Percentiles rank a stretch among this genome's conserved stretches.
phyloP scores from a whole-genome alignment of 1,140 invertebrate species.

The Pomacea maculata region DNA sequence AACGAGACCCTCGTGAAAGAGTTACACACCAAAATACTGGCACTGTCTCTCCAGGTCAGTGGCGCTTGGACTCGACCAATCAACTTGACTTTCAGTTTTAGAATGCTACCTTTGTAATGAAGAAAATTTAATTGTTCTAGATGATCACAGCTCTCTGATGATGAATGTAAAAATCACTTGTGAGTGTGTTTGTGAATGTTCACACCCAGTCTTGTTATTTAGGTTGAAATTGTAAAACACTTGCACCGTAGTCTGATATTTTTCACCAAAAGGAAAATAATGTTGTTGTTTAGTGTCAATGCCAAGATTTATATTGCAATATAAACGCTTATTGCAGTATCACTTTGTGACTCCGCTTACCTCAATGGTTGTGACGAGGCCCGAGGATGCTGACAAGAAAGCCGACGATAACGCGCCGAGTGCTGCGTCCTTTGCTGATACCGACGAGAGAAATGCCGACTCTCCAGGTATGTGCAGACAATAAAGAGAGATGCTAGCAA shows the following conservation, averaged over 20 bases:
- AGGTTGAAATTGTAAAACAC: neutral
- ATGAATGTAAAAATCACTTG: neutral
- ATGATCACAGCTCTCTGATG: neutral
- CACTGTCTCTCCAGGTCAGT: constrained; percentile 51
- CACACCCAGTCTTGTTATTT: neutral
- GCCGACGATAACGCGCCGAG: neutral
- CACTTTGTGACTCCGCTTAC: constrained; percentile 78
- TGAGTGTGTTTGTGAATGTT: neutral
- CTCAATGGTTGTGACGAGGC: constrained; percentile 77
- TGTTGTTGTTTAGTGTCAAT: neutral
- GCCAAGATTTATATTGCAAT: neutral
- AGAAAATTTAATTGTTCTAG: too few relatives aligned
- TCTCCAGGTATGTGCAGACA: too few relatives aligned
- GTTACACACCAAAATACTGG: constrained; percentile 32
- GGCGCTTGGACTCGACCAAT: too few relatives aligned
- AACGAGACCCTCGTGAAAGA: constrained; percentile 31
- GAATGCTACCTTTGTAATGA: neutral
- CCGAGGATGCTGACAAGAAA: constrained; percentile 54
- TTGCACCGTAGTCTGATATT: neutral
- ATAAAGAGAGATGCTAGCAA: too few relatives aligned
- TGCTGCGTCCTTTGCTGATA: neutral
- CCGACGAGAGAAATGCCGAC: neutral
- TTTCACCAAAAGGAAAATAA: neutral
- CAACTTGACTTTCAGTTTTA: neutral
- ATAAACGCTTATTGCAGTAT: constrained; percentile 66